phyloP scores from a whole-genome alignment of 2,888 invertebrate species.

The Dynastes tityus region DNA sequence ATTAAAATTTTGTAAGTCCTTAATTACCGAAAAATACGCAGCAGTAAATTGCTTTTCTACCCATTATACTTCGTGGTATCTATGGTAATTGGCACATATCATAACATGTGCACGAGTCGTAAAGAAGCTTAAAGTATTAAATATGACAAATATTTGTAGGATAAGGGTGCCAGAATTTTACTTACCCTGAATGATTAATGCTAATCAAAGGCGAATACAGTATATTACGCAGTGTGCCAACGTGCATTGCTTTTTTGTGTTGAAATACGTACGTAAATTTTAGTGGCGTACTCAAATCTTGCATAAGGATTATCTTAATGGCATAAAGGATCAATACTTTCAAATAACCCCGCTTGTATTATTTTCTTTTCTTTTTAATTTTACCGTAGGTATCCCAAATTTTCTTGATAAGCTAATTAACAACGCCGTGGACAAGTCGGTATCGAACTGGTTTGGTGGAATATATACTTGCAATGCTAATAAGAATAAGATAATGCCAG shows the following conservation, averaged over 20 bases:
- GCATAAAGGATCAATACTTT: constrained; percentile 2
- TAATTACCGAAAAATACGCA: no score
- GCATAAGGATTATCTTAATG: constrained; percentile 9
- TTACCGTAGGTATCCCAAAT: constrained; percentile 8
- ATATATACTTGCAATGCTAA: neutral
- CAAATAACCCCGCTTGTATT: neutral
- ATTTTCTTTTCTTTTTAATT: neutral
- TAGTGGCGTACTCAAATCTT: neutral
- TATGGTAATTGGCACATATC: no score
- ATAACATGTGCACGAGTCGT: no score
- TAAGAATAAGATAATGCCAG: neutral
- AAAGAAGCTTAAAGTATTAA: no score
- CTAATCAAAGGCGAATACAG: neutral
- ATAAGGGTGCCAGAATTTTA: neutral
- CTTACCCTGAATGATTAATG: neutral
- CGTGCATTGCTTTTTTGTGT: neutral
- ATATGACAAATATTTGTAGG: no score
- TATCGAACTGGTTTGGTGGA: constrained; percentile 9
- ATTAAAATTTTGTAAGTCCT: no score
- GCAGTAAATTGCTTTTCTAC: no score
- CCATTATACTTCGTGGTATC: no score
- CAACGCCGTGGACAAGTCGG: neutral
- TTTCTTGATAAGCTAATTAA: constrained; percentile 18
- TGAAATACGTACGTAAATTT: constrained; percentile 11
- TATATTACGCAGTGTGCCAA: neutral